Conservation (phyloP, 2,888 invertebrate genomes). For the Strigamia maritima region DNA sequence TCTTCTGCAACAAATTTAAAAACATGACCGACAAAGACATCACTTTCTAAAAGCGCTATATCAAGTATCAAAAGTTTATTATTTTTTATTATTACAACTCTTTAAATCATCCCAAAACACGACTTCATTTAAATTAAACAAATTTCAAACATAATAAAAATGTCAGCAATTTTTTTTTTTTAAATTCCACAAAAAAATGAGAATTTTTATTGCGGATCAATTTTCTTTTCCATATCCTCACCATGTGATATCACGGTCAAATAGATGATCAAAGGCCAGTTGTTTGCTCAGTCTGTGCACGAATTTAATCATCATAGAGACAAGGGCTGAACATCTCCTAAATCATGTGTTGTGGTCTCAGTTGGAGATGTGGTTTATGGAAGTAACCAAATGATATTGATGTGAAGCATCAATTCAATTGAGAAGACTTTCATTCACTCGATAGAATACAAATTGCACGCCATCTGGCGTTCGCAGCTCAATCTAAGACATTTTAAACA, state of each 20-base stretch:
- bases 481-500: slow-evolving; percentile 28
- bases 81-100: not conserved
- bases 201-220: slow-evolving; percentile 22
- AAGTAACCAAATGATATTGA: slow-evolving; percentile 32
- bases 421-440: slow-evolving; percentile 32
- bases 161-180: not conserved
- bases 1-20: not conserved
- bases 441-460: slow-evolving; percentile 28
- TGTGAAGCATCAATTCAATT: slow-evolving; percentile 20
- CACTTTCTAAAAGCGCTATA: not conserved
- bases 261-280: slow-evolving; percentile 29
- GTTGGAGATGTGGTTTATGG: slow-evolving; percentile 34
- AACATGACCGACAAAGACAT: not conserved
- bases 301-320: slow-evolving; percentile 34
- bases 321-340: slow-evolving; percentile 32
- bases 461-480: slow-evolving; percentile 13
- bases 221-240: slow-evolving; percentile 29
- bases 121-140: not conserved
- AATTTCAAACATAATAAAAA: not conserved
- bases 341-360: slow-evolving; percentile 34
- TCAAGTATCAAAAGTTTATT: slow-evolving; percentile 7
- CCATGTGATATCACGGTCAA: slow-evolving; percentile 17
- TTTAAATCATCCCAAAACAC: not conserved
- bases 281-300: slow-evolving; percentile 24
- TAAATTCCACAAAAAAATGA: not conserved